phyloP scores from a whole-genome alignment of 2,113 vertebrate genomes.

The Eira barbara region DNA sequence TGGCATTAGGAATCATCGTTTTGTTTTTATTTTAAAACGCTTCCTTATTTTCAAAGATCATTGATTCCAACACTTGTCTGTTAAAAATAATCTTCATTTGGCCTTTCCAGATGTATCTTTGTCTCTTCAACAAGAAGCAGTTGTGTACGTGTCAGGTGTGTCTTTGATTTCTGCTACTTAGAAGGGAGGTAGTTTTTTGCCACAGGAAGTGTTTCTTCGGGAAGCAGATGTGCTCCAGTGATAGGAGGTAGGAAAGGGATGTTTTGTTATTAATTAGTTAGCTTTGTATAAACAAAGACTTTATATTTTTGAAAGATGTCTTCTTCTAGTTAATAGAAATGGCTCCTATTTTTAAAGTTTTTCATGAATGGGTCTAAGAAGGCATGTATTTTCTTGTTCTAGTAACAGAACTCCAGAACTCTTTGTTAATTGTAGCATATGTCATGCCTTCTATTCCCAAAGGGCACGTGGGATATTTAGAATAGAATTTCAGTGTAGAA shows the following conservation, averaged over 20 bases:
- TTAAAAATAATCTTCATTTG: constrained; percentile 20
- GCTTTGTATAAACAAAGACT: constrained; percentile 80
- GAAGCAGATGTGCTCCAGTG: constrained; percentile 84
- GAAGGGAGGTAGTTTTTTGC: constrained; percentile 73
- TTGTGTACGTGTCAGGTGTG: constrained; percentile 75
- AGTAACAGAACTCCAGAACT: background rate
- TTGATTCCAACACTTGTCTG: background rate
- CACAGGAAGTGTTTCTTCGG: constrained; percentile 80
- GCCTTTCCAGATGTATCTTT: background rate
- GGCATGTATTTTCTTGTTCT: background rate
- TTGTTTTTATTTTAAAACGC: constrained; percentile 3
- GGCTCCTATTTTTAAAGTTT: constrained; percentile 65
- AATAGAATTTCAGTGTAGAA: background rate
- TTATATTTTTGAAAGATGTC: constrained; percentile 74
- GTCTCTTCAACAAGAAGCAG: background rate
- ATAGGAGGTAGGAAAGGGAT: constrained; percentile 85
- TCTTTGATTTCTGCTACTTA: constrained; percentile 30
- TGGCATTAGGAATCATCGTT: background rate
- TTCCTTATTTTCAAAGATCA: background rate
- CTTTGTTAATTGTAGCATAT: background rate
- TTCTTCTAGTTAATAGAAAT: constrained; percentile 74
- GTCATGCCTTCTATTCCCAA: background rate
- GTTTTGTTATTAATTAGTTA: constrained; percentile 84
- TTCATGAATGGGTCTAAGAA: constrained; percentile 22
- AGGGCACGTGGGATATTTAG: background rate